Evolutionary conservation across 2,888 invertebrate genomes (phyloP).

Genomic region (Lumbricus terrestris): DNA sequence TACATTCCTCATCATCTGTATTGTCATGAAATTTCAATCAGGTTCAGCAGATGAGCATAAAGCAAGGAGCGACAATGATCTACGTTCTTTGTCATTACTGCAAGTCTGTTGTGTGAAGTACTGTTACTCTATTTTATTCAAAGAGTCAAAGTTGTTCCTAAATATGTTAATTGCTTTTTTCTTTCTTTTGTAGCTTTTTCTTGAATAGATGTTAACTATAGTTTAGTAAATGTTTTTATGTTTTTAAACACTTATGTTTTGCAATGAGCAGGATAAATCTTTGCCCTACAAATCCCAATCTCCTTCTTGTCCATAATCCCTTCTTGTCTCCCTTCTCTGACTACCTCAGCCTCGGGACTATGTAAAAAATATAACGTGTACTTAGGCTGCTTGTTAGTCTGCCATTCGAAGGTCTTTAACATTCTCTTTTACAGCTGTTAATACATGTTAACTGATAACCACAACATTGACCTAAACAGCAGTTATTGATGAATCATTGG

Average conservation of each 20-base stretch:
- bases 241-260: not conserved
- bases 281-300: too few species aligned
- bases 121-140: not conserved
- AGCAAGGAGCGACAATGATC: not conserved
- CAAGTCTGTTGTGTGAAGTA: not conserved
- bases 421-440: too few species aligned
- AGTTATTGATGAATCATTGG: too few species aligned
- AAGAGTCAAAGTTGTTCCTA: not conserved
- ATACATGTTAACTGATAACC: too few species aligned
- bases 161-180: not conserved
- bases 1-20: not conserved
- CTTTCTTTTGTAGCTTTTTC: not conserved
- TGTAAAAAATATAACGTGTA: too few species aligned
- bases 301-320: too few species aligned
- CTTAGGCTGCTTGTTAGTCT: too few species aligned
- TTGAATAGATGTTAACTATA: not conserved
- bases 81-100: not conserved
- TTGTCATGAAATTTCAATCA: conserved; percentile 3
- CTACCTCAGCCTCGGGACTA: too few species aligned
- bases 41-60: not conserved
- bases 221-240: not conserved
- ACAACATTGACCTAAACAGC: too few species aligned
- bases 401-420: too few species aligned
- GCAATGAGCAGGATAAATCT: too few species aligned
- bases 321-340: too few species aligned